Evolutionary conservation across 2,888 invertebrate species (phyloP), one percentile per base, ranked within the genome.

Genomic region (Gonocerus acuteangulatus): DNA sequence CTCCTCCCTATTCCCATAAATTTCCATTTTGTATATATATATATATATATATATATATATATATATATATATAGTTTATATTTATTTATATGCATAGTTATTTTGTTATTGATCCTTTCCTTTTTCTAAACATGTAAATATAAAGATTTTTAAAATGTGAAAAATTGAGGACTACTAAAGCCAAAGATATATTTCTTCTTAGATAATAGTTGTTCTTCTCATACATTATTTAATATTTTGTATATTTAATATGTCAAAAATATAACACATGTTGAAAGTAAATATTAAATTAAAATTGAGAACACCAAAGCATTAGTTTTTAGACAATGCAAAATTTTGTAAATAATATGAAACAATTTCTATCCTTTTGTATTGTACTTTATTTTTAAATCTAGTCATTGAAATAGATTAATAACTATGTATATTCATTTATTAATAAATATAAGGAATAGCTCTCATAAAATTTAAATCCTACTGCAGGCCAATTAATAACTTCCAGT

Each of bases 311-410:
- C 45, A 45, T 23, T 57, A 32, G 19, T 18, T 3, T 44, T 44
- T 57, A 57, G 57, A 27, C 22, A 27, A 57, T 57, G 57, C 57
- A 57, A 57, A 45, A 45, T 57, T 57, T 57, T 57, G 57, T 57
- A 57, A 16, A 32, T 57, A 47, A 54, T 56, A 44, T 19, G n/a
- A 45, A 57, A 57, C 19, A 18, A 57, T 44, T 27, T 47, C 44
- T 57, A 42, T 47, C 23, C 56, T 57, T 57, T 57, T 57, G 32
- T 44, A 45, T 45, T 4, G 32, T 57, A 57, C 47, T 57, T 57
- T 21, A 47, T 47, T 57, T 57, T 57, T 44, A 27, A 57, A 16
- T 57, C 57, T 57, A 57, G 57, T 57, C 57, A 57, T 57, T 49
- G 45, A 9, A n/a, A 32, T 57, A 57, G 57, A 19, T 15, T 2